phyloP scores from a whole-genome alignment of 2,888 invertebrate genomes.

The Dynastes grantii region DNA sequence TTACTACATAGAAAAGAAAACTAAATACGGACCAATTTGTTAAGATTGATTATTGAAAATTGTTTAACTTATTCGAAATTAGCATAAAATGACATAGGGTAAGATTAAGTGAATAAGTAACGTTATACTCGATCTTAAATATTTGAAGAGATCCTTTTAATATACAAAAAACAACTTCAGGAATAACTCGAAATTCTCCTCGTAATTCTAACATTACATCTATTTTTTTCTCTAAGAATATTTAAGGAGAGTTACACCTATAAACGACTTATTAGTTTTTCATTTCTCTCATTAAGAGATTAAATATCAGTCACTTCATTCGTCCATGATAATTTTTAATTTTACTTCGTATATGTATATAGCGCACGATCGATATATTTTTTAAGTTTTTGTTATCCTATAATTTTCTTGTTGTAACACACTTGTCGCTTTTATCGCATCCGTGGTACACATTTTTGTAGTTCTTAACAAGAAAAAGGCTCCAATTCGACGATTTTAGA shows the following conservation, averaged over 20 bases:
- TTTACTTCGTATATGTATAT: slow-evolving; percentile 31
- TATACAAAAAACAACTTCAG: too few relatives aligned
- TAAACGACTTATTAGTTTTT: slow-evolving; percentile 42
- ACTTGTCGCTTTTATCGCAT: background rate
- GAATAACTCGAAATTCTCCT: background rate
- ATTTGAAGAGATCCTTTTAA: slow-evolving; percentile 6
- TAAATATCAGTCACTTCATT: slow-evolving; percentile 52
- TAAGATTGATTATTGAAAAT: slow-evolving; percentile 40
- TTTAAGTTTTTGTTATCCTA: slow-evolving; percentile 34
- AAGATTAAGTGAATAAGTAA: slow-evolving; percentile 18
- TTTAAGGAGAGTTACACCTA: slow-evolving; percentile 7
- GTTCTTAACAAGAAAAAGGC: background rate
- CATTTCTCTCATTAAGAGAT: slow-evolving; percentile 44
- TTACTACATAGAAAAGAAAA: slow-evolving; percentile 3
- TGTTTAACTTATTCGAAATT: slow-evolving; percentile 46
- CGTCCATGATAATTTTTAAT: slow-evolving; percentile 46
- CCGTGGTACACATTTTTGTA: slow-evolving; percentile 27
- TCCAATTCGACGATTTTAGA: too few relatives aligned
- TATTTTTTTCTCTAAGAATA: background rate
- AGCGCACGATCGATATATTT: slow-evolving; percentile 30
- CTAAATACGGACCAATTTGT: slow-evolving; percentile 52
- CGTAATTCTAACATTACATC: background rate
- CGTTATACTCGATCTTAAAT: slow-evolving; percentile 21
- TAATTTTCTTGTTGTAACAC: slow-evolving; percentile 7
- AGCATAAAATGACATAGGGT: slow-evolving; percentile 15